phyloP scores from a whole-genome alignment of 2,888 invertebrate genomes.

The Acleris holmiana region DNA sequence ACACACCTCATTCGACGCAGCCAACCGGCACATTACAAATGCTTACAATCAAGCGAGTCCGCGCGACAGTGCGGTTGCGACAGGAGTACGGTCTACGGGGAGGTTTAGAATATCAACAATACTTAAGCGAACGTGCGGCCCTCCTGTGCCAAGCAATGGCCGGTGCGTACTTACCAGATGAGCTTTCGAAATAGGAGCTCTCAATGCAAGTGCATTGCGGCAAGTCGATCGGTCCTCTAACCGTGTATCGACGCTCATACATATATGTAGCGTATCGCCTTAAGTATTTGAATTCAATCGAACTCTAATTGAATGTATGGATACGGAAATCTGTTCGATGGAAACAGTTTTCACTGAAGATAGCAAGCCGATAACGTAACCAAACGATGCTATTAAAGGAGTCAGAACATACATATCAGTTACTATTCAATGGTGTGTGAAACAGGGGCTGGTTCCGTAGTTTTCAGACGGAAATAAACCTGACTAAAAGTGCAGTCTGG shows the following conservation, averaged over 20 bases:
- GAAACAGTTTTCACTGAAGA: constrained; percentile 26
- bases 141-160: constrained; percentile 56
- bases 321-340: constrained; percentile 8
- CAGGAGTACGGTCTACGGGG: constrained; percentile 56
- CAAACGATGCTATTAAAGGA: neutral
- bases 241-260: constrained; percentile 40
- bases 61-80: constrained; percentile 73
- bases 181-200: constrained; percentile 68
- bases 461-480: constrained; percentile 52
- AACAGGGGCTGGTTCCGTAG: constrained; percentile 19
- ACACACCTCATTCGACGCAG: constrained; percentile 33
- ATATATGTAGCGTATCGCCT: constrained; percentile 28
- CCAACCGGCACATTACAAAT: constrained; percentile 53
- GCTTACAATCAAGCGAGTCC: constrained; percentile 73
- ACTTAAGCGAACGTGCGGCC: constrained; percentile 65
- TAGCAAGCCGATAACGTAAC: constrained; percentile 7
- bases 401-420: constrained; percentile 4
- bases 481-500: constrained; percentile 52
- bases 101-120: constrained; percentile 79
- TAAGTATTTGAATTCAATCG: constrained; percentile 37
- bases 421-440: constrained; percentile 25
- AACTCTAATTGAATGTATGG: constrained; percentile 33
- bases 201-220: constrained; percentile 59
- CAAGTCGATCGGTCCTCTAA: constrained; percentile 59
- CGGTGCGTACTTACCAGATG: constrained; percentile 73